Base-by-base conservation (phyloP, 2,113 vertebrate species). In the Ellobius talpinus region DNA sequence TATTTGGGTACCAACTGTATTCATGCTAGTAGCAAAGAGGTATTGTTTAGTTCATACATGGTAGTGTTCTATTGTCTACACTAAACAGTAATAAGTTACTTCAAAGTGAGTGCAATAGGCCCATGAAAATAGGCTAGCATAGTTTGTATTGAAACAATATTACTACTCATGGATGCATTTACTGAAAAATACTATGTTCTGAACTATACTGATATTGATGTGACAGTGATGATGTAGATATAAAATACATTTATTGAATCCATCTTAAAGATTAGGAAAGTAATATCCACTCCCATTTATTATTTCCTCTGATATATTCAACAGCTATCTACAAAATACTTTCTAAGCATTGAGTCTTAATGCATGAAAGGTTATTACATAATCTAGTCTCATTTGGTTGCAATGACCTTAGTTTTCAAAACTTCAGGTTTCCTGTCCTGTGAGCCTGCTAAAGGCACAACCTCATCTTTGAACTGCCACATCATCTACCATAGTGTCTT, bases 251-350 rank as follows among this genome's bases (percentile, higher is more conserved):
- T 88, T 78, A 31, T 92, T 89, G 4, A 79, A 45, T 26, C 68
- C 29, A 74, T 89, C 92, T 90, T 96, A 74, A 3, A 94, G 45
- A 50, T 78, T 76, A 77, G 81, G n/a, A 70, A 90, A n/a, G 24
- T 66, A 73, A 52, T 50, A 87, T 26, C 26, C 42, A 77, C 8
- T 7, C 39, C 5, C 1, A 23, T 87, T 0, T 52, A 52, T 31
- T 47, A 7, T 82, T 90, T 93, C 50, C 72, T 47, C 31, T 79
- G n/a, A 66, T 29, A 29, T 73, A 72, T 72, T 93, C 45, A 63
- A 84, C 7, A 95, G 3, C 5, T 93, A 10, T 88, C 58, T 29
- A 21, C 78, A 74, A 90, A 84, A 87, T 21, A n/a, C 19, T 88
- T 86, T 61, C 14, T 16, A 74, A 76, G 61, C 66, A 55, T 26